phyloP scores from a whole-genome alignment of 2,113 vertebrate species.

The Coptodon bakossiorum region DNA sequence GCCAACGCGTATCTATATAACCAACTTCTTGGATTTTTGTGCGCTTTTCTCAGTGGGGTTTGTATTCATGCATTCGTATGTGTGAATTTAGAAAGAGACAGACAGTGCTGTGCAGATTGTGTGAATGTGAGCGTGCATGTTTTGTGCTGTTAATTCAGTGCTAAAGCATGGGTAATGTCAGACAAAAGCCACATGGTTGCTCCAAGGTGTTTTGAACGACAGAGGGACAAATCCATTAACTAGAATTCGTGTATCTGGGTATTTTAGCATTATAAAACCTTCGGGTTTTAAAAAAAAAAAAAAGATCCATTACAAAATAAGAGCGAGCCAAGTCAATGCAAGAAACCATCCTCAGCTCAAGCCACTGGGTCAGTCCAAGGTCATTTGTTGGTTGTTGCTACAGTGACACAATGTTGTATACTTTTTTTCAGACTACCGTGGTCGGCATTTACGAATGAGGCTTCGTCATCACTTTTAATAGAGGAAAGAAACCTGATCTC shows the following conservation, averaged over 20 bases:
- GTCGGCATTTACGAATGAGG: not conserved
- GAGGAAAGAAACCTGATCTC: not conserved
- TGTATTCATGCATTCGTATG: not conserved
- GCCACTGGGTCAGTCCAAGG: not conserved
- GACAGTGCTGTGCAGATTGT: not conserved
- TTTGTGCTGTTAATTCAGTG: slow-evolving; percentile 22
- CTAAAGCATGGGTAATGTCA: slow-evolving; percentile 10
- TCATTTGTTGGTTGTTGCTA: not conserved
- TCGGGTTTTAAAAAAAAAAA: not conserved
- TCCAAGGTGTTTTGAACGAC: slow-evolving; percentile 16
- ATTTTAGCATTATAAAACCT: not conserved
- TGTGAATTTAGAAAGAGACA: not conserved
- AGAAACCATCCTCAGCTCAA: not conserved
- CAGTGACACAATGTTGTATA: not conserved
- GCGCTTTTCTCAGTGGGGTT: not conserved
- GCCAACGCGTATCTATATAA: slow-evolving; percentile 48
- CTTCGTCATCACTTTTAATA: not conserved
- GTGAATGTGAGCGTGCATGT: not conserved
- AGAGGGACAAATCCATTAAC: slow-evolving; percentile 50
- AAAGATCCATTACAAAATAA: not conserved
- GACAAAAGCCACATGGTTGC: slow-evolving; percentile 15
- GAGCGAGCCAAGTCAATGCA: not conserved
- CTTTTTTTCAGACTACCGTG: not conserved
- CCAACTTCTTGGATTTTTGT: slow-evolving; percentile 26
- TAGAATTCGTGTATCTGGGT: not conserved